A percentile compares a stretch with the other conserved stretches of the same genome.
phyloP scores from a whole-genome alignment of 2,113 vertebrate species.

The Pachypanchax playfairii region DNA sequence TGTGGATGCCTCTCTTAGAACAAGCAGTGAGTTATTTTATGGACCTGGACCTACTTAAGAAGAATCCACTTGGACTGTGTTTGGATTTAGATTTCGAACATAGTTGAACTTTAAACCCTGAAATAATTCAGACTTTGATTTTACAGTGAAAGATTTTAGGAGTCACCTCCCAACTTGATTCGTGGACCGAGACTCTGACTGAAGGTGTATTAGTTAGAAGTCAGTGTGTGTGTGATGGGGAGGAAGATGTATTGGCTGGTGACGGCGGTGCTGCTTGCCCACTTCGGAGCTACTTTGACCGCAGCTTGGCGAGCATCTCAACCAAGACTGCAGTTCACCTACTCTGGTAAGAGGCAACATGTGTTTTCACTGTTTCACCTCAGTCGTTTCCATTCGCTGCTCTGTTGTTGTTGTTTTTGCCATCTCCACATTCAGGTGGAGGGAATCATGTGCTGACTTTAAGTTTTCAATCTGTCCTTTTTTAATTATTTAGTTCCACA shows the following conservation, averaged over 20 bases:
- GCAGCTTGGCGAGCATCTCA: slow-evolving; percentile 77
- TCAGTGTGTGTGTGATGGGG: slow-evolving; percentile 16
- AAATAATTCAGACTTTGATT: slow-evolving; percentile 15
- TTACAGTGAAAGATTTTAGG: slow-evolving; percentile 12
- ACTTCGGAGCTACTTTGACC: slow-evolving; percentile 53
- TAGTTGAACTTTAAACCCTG: slow-evolving; percentile 19
- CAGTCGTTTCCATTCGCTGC: slow-evolving; percentile 15
- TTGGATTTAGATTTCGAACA: slow-evolving; percentile 41
- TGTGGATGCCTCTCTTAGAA: slow-evolving; percentile 14
- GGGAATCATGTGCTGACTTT: neutral
- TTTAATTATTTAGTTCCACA: too few relatives aligned
- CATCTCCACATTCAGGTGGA: slow-evolving; percentile 16
- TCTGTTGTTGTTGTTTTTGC: neutral
- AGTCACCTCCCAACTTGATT: slow-evolving; percentile 13
- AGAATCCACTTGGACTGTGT: slow-evolving; percentile 33
- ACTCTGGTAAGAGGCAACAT: slow-evolving; percentile 68
- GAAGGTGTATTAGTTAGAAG: slow-evolving; percentile 10
- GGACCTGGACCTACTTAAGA: slow-evolving; percentile 43
- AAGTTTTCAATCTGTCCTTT: slow-evolving; percentile 1
- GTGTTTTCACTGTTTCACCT: neutral
- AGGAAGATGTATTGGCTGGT: slow-evolving; percentile 67
- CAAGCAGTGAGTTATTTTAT: slow-evolving; percentile 40
- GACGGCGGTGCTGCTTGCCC: slow-evolving; percentile 55
- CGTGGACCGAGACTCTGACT: slow-evolving; percentile 8
- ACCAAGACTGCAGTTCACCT: slow-evolving; percentile 76